Conservation (phyloP, 2,113 vertebrate species). For the Macquaria ambigua region DNA sequence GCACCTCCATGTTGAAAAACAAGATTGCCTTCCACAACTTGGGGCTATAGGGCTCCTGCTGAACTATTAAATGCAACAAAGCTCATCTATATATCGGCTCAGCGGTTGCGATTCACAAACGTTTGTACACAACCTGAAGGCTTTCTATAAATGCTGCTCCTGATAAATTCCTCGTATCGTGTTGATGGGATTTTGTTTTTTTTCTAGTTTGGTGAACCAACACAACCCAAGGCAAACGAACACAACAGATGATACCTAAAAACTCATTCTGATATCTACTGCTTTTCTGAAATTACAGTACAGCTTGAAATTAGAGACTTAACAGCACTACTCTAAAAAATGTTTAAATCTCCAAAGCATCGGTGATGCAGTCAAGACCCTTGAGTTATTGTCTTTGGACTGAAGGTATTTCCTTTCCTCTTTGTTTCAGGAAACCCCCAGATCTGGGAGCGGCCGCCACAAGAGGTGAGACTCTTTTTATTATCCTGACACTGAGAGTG, state of each 20-base stretch:
- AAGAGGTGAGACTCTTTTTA: slow-evolving; percentile 89
- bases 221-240: slow-evolving; percentile 32
- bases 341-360: neutral
- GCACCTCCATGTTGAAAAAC: slow-evolving; percentile 42
- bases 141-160: slow-evolving; percentile 49
- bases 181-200: slow-evolving; percentile 38
- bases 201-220: slow-evolving; percentile 23
- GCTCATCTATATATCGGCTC: slow-evolving; percentile 64
- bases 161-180: slow-evolving; percentile 54
- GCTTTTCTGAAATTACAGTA: neutral
- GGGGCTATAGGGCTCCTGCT: slow-evolving; percentile 47
- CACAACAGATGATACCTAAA: slow-evolving; percentile 14
- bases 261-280: neutral
- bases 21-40: slow-evolving; percentile 57
- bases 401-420: slow-evolving; percentile 21
- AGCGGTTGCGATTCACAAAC: slow-evolving; percentile 43
- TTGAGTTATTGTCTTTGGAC: neutral
- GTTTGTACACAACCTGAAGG: slow-evolving; percentile 62
- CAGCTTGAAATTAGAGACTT: neutral
- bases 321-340: neutral
- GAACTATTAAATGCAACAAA: slow-evolving; percentile 67
- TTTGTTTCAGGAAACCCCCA: slow-evolving; percentile 88
- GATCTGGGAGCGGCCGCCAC: slow-evolving; percentile 87
- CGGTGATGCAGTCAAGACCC: neutral
- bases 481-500: neutral